These are phyloP conservation scores for Cyrtorhinus lividipennis DNA, from an alignment of 1,140 invertebrate genomes.

Conservation along the genomic window DNA sequence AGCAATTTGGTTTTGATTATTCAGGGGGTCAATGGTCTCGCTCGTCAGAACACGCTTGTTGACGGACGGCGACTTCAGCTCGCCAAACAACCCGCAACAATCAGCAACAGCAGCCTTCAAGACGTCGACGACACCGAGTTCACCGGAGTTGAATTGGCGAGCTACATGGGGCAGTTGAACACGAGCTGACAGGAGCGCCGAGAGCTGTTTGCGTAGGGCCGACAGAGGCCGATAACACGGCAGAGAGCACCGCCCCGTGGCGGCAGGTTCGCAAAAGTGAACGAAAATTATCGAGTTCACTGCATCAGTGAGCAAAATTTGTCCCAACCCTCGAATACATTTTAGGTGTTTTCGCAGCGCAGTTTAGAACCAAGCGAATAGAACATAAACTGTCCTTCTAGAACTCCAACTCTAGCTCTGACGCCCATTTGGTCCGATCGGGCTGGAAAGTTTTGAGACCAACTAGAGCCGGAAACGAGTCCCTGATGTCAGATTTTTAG, in stretches of 20 bases:
- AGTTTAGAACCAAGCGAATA: no score
- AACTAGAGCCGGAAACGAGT: no score
- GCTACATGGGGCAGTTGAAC: conserved; percentile 25
- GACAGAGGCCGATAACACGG: not conserved
- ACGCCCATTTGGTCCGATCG: no score
- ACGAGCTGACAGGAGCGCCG: not conserved
- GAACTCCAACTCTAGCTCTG: no score
- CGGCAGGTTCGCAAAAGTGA: not conserved
- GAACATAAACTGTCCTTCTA: no score
- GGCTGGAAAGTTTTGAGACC: no score
- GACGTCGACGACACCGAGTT: conserved; percentile 50
- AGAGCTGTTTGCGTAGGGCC: not conserved
- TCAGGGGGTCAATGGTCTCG: not conserved
- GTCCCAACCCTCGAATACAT: no score
- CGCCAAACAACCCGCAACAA: conserved; percentile 29
- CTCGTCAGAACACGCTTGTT: not conserved
- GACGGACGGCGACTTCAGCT: conserved; percentile 14
- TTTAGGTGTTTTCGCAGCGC: no score
- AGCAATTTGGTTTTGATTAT: no score
- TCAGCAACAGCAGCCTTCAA: conserved; percentile 55
- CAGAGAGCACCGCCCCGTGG: not conserved
- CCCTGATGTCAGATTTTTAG: no score
- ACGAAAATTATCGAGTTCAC: not conserved
- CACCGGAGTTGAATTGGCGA: conserved; percentile 37
- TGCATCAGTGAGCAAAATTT: conserved; percentile 1